phyloP scores from a whole-genome alignment of 2,888 invertebrate genomes.

The Ernsta delagoae region DNA sequence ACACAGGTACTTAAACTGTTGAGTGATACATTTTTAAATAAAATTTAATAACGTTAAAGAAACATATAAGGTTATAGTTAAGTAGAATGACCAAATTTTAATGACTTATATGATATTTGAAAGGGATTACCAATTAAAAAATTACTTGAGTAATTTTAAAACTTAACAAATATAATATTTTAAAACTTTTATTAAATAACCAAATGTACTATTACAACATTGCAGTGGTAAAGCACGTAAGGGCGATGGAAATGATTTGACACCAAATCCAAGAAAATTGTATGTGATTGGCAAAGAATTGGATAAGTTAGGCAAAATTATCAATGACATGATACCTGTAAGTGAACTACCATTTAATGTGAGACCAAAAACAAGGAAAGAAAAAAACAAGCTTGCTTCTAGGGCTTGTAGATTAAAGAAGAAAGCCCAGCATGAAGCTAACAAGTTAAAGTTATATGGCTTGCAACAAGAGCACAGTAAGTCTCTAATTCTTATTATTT shows the following conservation, averaged over 20 bases:
- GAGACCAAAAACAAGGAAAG: constrained; percentile 96
- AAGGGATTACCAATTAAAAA: no score
- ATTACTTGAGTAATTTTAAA: no score
- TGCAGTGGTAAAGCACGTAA: constrained; percentile 95
- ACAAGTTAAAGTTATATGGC: constrained; percentile 97
- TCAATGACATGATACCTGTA: constrained; percentile 98
- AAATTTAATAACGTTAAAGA: no score
- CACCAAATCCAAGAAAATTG: constrained; percentile 96
- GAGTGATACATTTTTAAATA: no score
- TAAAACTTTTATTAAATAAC: no score
- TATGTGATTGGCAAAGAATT: constrained; percentile 96
- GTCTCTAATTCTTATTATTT: constrained; percentile 56
- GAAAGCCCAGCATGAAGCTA: constrained; percentile 99
- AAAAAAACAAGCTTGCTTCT: constrained; percentile 98
- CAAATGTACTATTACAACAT: neutral
- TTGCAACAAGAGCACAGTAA: constrained; percentile 97
- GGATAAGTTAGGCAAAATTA: constrained; percentile 94
- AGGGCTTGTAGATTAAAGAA: constrained; percentile 98
- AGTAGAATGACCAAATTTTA: no score
- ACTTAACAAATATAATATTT: no score
- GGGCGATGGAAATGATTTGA: constrained; percentile 98
- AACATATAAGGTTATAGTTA: no score
- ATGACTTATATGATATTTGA: no score
- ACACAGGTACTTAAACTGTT: no score
- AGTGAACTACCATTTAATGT: constrained; percentile 96